These are phyloP conservation scores for Antitype chi DNA, from an alignment of 2,888 invertebrate species.

Conservation along the genomic window DNA sequence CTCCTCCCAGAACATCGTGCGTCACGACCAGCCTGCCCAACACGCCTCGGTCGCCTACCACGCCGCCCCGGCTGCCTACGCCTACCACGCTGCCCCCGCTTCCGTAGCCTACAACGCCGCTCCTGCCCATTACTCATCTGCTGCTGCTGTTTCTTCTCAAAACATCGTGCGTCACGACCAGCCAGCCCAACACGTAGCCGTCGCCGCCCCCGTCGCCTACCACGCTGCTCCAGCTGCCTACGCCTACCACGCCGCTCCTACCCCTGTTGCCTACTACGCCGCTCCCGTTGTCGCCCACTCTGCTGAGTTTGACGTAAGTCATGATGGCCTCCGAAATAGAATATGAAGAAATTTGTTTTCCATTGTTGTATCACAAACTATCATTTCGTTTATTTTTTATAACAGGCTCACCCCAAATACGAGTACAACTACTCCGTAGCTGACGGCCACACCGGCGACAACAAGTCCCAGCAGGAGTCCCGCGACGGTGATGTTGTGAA, in stretches of 20 bases:
- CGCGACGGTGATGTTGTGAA: conserved; percentile 89
- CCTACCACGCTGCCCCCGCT: conserved; percentile 63
- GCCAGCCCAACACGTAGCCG: no score
- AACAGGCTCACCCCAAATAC: conserved; percentile 86
- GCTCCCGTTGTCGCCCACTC: conserved; percentile 74
- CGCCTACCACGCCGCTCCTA: conserved; percentile 64
- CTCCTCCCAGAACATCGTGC: conserved; percentile 74
- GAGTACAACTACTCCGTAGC: conserved; percentile 86
- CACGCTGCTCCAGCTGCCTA: conserved; percentile 67
- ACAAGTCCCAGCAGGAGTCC: conserved; percentile 86
- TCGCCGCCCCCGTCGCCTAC: conserved; percentile 63
- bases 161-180: no score
- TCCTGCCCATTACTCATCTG: no score
- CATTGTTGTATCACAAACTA: conserved; percentile 67
- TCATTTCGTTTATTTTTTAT: conserved; percentile 12
- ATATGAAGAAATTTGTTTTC: neutral
- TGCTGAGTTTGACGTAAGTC: conserved; percentile 55
- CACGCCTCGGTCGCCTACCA: conserved; percentile 66
- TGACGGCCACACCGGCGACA: conserved; percentile 87
- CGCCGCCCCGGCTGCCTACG: conserved; percentile 61
- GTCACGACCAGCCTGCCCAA: conserved; percentile 71
- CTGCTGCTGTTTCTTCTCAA: no score
- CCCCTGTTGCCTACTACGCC: conserved; percentile 81
- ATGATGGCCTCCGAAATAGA: fast-evolving
- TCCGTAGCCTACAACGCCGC: conserved; percentile 69